Evolutionary conservation across 1,140 invertebrate species (phyloP), one percentile per base, ranked within the genome.

Genomic region (Piezodorus guildinii): DNA sequence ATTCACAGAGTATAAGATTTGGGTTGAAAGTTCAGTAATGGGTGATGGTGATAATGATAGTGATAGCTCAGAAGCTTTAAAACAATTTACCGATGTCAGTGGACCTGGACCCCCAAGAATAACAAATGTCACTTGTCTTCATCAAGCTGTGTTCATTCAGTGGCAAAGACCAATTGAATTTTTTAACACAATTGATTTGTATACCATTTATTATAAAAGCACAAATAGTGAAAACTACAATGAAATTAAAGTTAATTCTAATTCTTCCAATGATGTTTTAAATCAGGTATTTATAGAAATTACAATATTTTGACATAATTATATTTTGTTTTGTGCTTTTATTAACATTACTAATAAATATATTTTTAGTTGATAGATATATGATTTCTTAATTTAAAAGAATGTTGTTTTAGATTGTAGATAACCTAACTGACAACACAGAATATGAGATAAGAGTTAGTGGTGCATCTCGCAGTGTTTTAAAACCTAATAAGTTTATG

Each of bases 1-100:
- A 21, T 85, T 83, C 71, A 90, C 87, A 3, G 81, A 88, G 52
- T 94, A 94, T 74, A 87, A 86, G 73, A 84, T 95, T 68, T 91
- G 85, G 82, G 84, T 93, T 12, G 87, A 89, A 71, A 90, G 90
- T 16, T 84, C 81, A 69, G 87, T 85, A 10, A 78, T 76, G 70
- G 84, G 83, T 71, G 79, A 86, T 73, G 62, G 65, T 30, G 64
- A 67, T 46, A 46, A 54, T 52, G 85, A 88, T 73, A 86, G 87
- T 45, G 82, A 85, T 68, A 76, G 81, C 25, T 91, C 89, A 10
- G 82, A 85, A 67, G 76, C 81, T 3, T 79, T 92, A 54, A 79
- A 80, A 59, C 83, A 86, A 30, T 79, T 81, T 62, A 93, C 90
- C 1, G 91, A 94, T 75, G 85, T 94, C 39, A 79, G 78, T 56